Conservation (phyloP, 2,797 vertebrate species). For the Acanthurus leucopareius region DNA sequence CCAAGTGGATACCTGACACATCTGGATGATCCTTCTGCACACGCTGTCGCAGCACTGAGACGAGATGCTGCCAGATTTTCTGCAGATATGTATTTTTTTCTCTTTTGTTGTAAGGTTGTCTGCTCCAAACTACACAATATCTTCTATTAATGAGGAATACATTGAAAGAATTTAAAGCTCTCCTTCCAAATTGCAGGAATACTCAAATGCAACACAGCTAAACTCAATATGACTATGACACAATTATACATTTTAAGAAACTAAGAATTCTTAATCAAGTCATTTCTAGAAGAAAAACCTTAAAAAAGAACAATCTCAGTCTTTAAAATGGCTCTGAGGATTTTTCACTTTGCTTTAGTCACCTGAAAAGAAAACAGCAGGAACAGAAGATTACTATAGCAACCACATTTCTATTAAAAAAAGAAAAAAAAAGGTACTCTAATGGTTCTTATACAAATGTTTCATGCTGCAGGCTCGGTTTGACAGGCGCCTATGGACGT, state of each 20-base stretch:
- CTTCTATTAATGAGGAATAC: conserved; percentile 12
- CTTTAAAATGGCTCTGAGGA: neutral
- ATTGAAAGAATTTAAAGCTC: neutral
- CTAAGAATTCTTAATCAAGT: neutral
- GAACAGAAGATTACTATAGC: too few species aligned
- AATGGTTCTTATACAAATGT: too few species aligned
- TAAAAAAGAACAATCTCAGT: neutral
- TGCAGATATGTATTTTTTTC: conserved; percentile 1
- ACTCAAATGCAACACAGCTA: too few species aligned
- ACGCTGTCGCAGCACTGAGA: conserved; percentile 5
- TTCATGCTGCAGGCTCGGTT: too few species aligned
- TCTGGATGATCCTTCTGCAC: conserved; percentile 43
- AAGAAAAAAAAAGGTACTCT: too few species aligned
- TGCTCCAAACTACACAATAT: conserved; percentile 11
- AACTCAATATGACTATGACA: too few species aligned
- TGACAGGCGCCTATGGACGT: too few species aligned
- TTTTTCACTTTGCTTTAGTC: neutral
- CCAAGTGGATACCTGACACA: conserved; percentile 55
- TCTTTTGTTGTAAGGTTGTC: conserved; percentile 24
- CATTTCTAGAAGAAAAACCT: neutral
- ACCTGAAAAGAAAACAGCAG: neutral
- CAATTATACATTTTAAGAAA: too few species aligned
- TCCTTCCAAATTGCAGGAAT: neutral
- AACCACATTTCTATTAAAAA: too few species aligned
- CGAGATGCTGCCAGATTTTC: conserved; percentile 48